Evolutionary conservation across 2,113 vertebrate genomes (phyloP).

Genomic region (Sarotherodon lohbergeri): DNA sequence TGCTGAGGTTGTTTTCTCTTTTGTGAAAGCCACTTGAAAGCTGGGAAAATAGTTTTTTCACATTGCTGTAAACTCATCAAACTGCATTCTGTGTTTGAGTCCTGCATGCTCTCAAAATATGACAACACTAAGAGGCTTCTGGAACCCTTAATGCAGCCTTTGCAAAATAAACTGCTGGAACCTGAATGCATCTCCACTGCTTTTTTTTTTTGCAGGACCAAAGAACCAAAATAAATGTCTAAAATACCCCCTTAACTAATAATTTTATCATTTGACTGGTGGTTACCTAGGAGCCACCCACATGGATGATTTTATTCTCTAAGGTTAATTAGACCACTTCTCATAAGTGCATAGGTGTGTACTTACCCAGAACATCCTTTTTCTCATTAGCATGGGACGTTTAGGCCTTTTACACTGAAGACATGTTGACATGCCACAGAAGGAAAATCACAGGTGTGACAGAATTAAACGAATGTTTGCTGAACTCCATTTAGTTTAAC

Average conservation of each 20-base stretch:
- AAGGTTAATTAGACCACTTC: background rate
- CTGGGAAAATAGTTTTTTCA: background rate
- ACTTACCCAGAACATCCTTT: background rate
- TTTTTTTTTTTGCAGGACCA: background rate
- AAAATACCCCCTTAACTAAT: background rate
- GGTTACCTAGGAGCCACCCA: background rate
- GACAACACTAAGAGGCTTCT: background rate
- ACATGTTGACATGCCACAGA: background rate
- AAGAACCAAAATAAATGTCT: background rate
- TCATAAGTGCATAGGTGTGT: background rate
- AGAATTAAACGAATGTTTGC: background rate
- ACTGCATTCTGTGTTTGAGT: background rate
- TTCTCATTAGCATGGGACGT: background rate
- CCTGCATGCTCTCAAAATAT: background rate
- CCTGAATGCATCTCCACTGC: background rate
- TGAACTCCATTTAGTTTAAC: background rate
- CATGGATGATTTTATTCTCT: background rate
- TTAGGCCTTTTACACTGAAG: background rate
- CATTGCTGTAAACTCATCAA: background rate
- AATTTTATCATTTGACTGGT: background rate
- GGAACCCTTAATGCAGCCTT: background rate
- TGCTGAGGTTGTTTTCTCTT: background rate
- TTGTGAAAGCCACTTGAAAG: background rate
- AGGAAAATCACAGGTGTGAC: background rate
- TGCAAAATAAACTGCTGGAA: background rate